Evolutionary conservation across 2,888 invertebrate species (phyloP).

Genomic region (Apotomis turbidana): DNA sequence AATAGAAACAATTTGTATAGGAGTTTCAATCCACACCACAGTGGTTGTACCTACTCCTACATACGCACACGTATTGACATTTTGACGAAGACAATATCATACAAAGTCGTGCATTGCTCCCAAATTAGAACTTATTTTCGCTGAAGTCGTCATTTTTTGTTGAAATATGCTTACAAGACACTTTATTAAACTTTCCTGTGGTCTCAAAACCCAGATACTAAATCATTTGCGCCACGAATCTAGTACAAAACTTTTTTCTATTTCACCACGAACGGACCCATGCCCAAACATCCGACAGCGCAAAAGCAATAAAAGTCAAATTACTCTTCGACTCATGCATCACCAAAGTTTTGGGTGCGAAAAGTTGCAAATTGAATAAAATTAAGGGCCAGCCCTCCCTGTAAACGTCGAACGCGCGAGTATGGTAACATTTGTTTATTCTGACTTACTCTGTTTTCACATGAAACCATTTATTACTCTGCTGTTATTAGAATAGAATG

Average conservation of each 20-base stretch:
- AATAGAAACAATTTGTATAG: no score
- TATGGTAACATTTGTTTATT: conserved; percentile 40
- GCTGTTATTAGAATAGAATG: neutral
- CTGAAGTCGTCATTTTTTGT: no score
- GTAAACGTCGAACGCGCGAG: conserved; percentile 36
- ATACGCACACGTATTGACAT: no score
- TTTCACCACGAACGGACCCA: conserved; percentile 61
- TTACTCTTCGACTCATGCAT: conserved; percentile 79
- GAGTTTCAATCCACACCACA: no score
- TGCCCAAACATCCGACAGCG: conserved; percentile 62
- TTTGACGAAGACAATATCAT: no score
- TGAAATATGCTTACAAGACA: no score
- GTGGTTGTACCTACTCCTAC: no score
- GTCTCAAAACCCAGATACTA: neutral
- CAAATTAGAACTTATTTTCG: no score
- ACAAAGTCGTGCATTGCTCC: no score
- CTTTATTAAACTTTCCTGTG: neutral
- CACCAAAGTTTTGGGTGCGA: conserved; percentile 78
- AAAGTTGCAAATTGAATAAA: conserved; percentile 80
- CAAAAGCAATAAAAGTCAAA: conserved; percentile 79
- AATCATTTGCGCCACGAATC: conserved; percentile 9
- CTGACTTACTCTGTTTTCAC: conserved; percentile 18
- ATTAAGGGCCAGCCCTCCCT: conserved; percentile 67
- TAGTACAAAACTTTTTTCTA: conserved; percentile 45
- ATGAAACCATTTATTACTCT: conserved; percentile 20